Evolutionary conservation across 2,797 vertebrate genomes (phyloP).

Genomic region (Manis crassicaudata): DNA sequence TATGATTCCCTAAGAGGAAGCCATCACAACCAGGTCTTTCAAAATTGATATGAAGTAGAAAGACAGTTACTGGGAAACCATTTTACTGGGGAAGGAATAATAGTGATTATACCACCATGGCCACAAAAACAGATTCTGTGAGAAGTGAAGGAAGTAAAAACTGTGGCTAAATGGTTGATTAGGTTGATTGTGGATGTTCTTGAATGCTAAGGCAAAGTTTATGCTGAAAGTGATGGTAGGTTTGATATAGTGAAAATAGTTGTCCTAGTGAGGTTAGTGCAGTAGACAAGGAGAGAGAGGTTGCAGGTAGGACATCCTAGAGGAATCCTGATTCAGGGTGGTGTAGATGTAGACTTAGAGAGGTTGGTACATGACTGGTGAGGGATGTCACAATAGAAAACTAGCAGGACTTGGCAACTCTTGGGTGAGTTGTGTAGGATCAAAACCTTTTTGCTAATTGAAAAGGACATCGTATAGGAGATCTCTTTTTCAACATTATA

Average conservation of each 20-base stretch:
- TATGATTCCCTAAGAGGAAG: background rate
- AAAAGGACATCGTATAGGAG: background rate
- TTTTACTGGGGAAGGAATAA: background rate
- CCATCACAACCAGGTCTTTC: background rate
- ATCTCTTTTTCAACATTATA: constrained; percentile 42
- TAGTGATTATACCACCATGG: background rate
- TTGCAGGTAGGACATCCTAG: background rate
- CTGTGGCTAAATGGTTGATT: background rate
- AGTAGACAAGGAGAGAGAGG: background rate
- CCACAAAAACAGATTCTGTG: background rate
- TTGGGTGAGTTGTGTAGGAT: background rate
- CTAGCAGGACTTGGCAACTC: background rate
- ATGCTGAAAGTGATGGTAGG: background rate
- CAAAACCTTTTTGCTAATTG: constrained; percentile 21
- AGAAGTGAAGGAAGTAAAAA: background rate
- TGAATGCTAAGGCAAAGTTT: background rate
- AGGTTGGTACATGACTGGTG: background rate
- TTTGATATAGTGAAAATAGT: background rate
- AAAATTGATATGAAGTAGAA: background rate
- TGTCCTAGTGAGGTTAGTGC: background rate
- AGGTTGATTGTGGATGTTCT: background rate
- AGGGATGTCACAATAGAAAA: background rate
- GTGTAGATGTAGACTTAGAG: background rate
- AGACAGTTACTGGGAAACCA: background rate
- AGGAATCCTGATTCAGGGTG: background rate